A percentile compares a stretch with the other conserved stretches of the same genome.
Evolutionary conservation across 2,113 vertebrate species (phyloP).

Genomic region (Ellobius talpinus): DNA sequence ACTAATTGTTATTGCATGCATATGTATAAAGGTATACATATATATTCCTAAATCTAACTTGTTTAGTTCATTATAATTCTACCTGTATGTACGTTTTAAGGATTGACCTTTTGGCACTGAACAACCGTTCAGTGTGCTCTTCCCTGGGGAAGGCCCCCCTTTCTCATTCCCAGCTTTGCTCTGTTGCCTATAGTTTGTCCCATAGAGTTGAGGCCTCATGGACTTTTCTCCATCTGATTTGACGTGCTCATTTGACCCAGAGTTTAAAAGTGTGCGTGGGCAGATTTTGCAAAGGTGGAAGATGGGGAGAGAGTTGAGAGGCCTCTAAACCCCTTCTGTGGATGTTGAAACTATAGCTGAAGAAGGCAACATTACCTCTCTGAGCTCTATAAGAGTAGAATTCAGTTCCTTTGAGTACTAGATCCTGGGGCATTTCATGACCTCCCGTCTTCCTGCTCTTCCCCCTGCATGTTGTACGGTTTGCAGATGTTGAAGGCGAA

Average conservation of each 20-base stretch:
- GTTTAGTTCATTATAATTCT: not conserved
- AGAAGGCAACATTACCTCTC: not conserved
- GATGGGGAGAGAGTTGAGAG: rapidly evolving
- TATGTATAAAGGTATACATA: not conserved
- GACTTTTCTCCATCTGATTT: not conserved
- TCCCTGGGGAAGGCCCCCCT: not conserved
- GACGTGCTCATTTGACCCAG: not conserved
- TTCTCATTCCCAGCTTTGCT: not conserved
- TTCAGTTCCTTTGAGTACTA: not conserved
- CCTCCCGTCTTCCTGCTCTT: not conserved
- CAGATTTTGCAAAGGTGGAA: rapidly evolving
- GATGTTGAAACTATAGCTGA: not conserved
- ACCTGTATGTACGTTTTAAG: not conserved
- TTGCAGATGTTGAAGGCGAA: not conserved
- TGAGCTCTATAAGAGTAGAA: not conserved
- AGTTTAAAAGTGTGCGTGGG: not conserved
- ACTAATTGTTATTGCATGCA: not conserved
- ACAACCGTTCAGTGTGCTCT: not conserved
- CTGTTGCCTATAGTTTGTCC: not conserved
- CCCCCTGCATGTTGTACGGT: not conserved
- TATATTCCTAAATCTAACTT: not conserved
- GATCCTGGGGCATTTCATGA: not conserved
- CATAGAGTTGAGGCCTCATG: not conserved
- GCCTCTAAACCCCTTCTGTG: rapidly evolving
- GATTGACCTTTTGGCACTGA: not conserved